These are phyloP conservation scores for Temnothorax unifasciatus DNA, from an alignment of 2,888 invertebrate genomes.

Conservation along the genomic window DNA sequence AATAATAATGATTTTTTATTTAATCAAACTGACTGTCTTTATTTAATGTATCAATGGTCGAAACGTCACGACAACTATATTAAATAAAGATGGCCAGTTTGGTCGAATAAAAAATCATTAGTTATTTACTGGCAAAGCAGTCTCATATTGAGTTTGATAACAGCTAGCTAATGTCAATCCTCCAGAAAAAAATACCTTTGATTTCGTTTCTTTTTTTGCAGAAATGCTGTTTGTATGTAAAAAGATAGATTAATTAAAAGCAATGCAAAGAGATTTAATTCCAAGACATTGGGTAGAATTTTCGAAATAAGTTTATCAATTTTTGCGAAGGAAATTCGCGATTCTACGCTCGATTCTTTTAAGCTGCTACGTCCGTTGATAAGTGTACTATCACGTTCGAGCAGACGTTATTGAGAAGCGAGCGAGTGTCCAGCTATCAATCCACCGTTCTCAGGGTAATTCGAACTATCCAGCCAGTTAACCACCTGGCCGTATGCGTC, in stretches of 20 bases:
- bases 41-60: no score
- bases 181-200: background rate
- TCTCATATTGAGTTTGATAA: background rate
- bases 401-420: slow-evolving; percentile 15
- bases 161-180: background rate
- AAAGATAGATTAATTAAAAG: background rate
- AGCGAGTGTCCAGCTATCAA: slow-evolving; percentile 41
- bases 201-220: background rate
- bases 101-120: no score
- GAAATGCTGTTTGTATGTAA: background rate
- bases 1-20: no score
- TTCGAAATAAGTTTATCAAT: background rate
- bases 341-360: background rate
- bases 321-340: background rate
- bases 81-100: no score
- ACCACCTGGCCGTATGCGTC: slow-evolving; percentile 71
- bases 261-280: background rate
- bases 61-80: no score
- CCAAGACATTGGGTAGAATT: background rate
- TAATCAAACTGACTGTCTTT: no score
- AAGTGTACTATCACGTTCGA: slow-evolving; percentile 61
- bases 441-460: slow-evolving; percentile 70
- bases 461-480: slow-evolving; percentile 75
- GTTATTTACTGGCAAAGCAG: no score
- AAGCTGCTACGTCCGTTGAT: slow-evolving; percentile 60